Conservation (phyloP, 2,113 vertebrate genomes). For the Strix aluco region DNA sequence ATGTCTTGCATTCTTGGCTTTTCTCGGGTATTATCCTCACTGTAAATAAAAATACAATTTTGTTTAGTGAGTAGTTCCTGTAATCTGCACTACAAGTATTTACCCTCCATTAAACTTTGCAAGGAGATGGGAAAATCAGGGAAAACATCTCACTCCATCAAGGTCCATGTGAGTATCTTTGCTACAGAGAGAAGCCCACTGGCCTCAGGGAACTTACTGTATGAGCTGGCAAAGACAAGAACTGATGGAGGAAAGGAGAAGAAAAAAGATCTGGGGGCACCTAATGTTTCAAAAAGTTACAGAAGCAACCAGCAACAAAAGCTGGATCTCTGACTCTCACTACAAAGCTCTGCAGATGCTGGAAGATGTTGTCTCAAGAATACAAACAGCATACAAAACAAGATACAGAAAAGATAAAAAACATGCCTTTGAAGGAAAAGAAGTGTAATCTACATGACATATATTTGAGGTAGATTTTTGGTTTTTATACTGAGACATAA, state of each 20-base stretch:
- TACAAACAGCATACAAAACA: not conserved
- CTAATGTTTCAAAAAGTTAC: not conserved
- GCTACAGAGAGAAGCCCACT: not conserved
- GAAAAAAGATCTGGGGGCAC: not conserved
- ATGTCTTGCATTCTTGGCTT: not conserved
- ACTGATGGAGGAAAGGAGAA: not conserved
- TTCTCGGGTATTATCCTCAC: not conserved
- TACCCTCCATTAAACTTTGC: not conserved
- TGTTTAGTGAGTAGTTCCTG: not conserved
- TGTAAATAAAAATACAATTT: not conserved
- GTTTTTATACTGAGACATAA: not conserved
- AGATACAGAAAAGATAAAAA: not conserved
- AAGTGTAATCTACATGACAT: not conserved
- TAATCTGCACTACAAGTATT: not conserved
- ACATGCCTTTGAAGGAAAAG: not conserved
- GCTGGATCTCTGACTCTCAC: not conserved
- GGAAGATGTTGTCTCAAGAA: not conserved
- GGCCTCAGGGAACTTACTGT: not conserved
- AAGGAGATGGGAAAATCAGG: not conserved
- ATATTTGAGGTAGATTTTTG: not conserved
- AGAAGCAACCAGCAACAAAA: not conserved
- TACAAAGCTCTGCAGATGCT: not conserved
- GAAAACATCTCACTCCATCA: rapidly evolving
- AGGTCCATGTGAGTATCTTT: not conserved
- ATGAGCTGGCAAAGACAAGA: not conserved